Evolutionary conservation across 2,797 vertebrate genomes (phyloP), one percentile per base, ranked within the genome.

Genomic region (Pangasius larnaudii): DNA sequence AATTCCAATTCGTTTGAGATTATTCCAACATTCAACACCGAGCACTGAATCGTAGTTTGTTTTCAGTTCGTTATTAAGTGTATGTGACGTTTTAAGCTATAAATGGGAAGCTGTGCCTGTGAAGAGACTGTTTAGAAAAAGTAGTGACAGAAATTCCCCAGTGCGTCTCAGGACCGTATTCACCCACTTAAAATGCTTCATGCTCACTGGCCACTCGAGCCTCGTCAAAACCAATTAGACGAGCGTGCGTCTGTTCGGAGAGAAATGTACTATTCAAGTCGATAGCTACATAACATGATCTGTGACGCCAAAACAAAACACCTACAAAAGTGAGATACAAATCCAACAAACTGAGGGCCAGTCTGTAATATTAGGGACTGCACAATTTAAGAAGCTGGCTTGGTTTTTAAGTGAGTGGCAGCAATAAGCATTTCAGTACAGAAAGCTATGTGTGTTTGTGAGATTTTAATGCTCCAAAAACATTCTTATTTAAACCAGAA

Each of bases 281-380:
- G 85, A 87, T 24, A 36, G 27, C 72, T 67, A 58, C 51, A 24
- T 22, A 74, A 59, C 59, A 42, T 42, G 82, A 75, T 79, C 58
- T 86, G 65, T 85, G 63, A 58, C 9, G 67, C 67, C 18, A 85
- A 36, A 71, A 81, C 24, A 19, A 85, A 83, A 16, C 80, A 49
- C 18, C n/a, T 63, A 82, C 69, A 87, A 78, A 85, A 87, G 22
- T 83, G 81, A 84, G 53, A 63, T 11, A 27, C 36, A 81, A 86
- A 46, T 67, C 61, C 5, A 39, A 56, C 18, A 67, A 77, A 75
- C 51, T 86, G 46, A 75, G 58, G 86, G 14, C 14, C 3, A 42
- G 36, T 46, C 3, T 82, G 36, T 46, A 63, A 42, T 82, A 58
- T 58, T 10, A 61, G 2, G 6, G 16, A 63, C 18, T 81, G 13